Base-by-base conservation (phyloP, 1,140 invertebrate species). In the Microplitis demolitor region DNA sequence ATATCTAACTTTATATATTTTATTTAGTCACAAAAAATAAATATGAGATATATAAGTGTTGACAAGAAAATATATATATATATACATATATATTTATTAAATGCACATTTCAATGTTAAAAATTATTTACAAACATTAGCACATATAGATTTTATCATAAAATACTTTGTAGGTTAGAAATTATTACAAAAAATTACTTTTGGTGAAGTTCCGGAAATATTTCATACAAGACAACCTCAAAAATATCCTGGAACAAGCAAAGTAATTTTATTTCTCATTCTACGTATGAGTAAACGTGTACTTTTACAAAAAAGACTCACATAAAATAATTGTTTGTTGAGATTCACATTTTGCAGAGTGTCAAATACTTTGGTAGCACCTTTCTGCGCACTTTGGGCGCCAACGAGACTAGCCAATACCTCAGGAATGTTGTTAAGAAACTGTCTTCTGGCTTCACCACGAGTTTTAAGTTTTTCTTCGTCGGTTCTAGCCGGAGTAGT, bases 321-420 rank as follows among this genome's bases (percentile, higher is more conserved):
- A 88, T 97, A 97, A 87, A 96, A 93, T 37, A 98, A 87, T 78
- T 97, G 95, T 85, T 97, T 97, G 82, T 98, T 97, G 72, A 96
- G 91, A 78, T 91, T 91, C 72, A 91, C 91, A 87, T 96, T 92
- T 84, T 97, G 96, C 66, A 97, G 83, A 39, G 93, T 92, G 81
- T 96, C 93, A 87, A 97, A 97, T 60, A 97, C 91, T 87, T 96
- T 97, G 56, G 91, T 92, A 1, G 94, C 91, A 37, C 96, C 96
- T 74, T 92, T 90, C 73, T 92, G 91, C 35, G 94, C 93, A 78
- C 94, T 95, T 83, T 94, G 94, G 67, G 94, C 91, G 31, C 96
- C 96, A 56, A 97, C 92, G 56, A 97, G 86, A 82, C 93, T 95
- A 67, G 91, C 92, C 71, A 97, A 85, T 75, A 95, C 90, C 81